phyloP scores from a whole-genome alignment of 2,797 vertebrate genomes.

The Amblyraja radiata region DNA sequence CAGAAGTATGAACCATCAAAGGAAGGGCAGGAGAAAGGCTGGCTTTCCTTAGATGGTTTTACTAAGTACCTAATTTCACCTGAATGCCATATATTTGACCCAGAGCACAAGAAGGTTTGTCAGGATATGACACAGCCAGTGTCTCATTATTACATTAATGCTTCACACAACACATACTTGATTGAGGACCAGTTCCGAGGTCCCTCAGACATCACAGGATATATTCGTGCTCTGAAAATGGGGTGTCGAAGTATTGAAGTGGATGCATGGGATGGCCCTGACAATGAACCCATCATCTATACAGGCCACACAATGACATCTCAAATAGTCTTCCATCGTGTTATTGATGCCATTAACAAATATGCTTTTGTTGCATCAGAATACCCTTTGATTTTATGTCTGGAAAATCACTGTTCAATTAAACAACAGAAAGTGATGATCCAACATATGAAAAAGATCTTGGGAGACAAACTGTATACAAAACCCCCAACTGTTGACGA shows the following conservation, averaged over 20 bases:
- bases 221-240: conserved; percentile 96
- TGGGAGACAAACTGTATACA: conserved; percentile 79
- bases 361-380: conserved; percentile 91
- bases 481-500: conserved; percentile 77
- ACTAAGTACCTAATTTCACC: conserved; percentile 93
- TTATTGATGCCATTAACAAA: conserved; percentile 92
- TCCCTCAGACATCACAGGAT: conserved; percentile 93
- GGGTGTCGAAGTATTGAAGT: conserved; percentile 91
- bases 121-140: conserved; percentile 94
- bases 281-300: conserved; percentile 92
- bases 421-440: conserved; percentile 94
- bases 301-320: conserved; percentile 97
- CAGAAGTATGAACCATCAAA: conserved; percentile 86
- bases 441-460: conserved; percentile 89
- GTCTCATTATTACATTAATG: conserved; percentile 96
- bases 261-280: conserved; percentile 92
- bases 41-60: conserved; percentile 92
- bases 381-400: conserved; percentile 84
- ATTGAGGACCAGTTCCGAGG: conserved; percentile 97
- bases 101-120: conserved; percentile 88
- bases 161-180: conserved; percentile 95
- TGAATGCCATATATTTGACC: conserved; percentile 95
- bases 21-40: conserved; percentile 82
- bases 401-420: conserved; percentile 95
- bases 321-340: conserved; percentile 87